Percentiles rank a stretch among this genome's conserved stretches.
Evolutionary conservation across 2,113 vertebrate species (phyloP).

Genomic region (human (Homo sapiens)): DNA sequence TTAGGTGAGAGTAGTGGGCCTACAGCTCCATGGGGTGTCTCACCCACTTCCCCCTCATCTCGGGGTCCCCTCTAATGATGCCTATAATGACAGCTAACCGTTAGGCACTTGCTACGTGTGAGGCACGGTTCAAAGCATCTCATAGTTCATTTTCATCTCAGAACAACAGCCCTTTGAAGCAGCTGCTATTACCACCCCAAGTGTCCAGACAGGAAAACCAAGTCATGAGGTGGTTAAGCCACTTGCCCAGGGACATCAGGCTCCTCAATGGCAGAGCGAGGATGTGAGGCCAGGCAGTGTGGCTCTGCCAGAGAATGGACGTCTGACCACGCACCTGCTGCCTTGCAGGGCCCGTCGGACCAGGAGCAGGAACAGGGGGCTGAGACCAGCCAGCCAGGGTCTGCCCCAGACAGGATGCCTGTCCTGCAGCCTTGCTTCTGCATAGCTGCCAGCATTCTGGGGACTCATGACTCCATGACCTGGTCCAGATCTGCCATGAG

Average conservation of each 20-base stretch:
- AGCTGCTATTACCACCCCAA: background rate
- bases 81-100: background rate
- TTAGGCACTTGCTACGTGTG: background rate
- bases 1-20: background rate
- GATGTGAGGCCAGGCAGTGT: background rate
- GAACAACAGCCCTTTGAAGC: background rate
- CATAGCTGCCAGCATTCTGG: background rate
- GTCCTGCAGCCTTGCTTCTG: background rate
- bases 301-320: background rate
- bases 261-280: background rate
- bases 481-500: background rate
- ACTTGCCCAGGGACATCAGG: background rate
- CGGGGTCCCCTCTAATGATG: background rate
- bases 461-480: background rate
- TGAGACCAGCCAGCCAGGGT: background rate
- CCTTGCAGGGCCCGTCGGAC: background rate
- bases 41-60: background rate
- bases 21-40: rapidly evolving
- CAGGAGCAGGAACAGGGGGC: background rate
- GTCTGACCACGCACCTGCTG: background rate
- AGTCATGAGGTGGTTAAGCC: background rate
- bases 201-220: background rate
- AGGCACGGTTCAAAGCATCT: background rate
- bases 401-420: background rate
- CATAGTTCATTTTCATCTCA: background rate